Evolutionary conservation across 2,888 invertebrate genomes (phyloP), one percentile per base, ranked within the genome.

Genomic region (Ecdyonurus torrentis): DNA sequence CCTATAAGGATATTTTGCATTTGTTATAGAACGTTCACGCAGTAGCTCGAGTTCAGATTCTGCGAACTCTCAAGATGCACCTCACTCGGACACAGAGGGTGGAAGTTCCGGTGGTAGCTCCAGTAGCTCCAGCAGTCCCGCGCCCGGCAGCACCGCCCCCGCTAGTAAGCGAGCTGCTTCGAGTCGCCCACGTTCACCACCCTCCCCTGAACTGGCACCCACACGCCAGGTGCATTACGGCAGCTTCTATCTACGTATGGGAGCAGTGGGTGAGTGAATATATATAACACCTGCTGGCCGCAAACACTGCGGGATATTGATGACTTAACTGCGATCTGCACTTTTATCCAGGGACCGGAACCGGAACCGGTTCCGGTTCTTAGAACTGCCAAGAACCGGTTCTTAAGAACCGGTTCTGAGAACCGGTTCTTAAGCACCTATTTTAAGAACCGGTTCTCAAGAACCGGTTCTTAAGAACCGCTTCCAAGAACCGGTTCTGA

Each of bases 231-330:
- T 65, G 25, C 91, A 92, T 74, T 92, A 91, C 70, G 93, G 93
- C 61, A 92, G 92, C 75, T 93, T 94, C 75, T 94, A 94, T 75
- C 78, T 94, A 65, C 81, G 93, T 68, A 90, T 93, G 88, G 93
- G 93, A 22, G 93, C 93, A 65, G 92, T 94, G 68, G 89, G 90
- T 90, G 66, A 68, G 71, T 68, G 15, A 5, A 15, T 50, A 19
- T 3, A 22, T n/a, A 63, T 2, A 22, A 5, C 22, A 22, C 22
- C n/a, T 62, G 58, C 5, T 37, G 37, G 37, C 37, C 37, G 15
- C 37, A n/a, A n/a, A n/a, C 37, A 5, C 37, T 15, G 37, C 37
- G 15, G 5, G 37, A 10, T 37, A 15, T 37, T 10, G 15, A 10
- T 15, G 7, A 37, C 7, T 37, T 37, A 15, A 37, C 37, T 37